These are phyloP conservation scores for Artibeus lituratus DNA, from an alignment of 2,797 vertebrate genomes.

Conservation along the genomic window DNA sequence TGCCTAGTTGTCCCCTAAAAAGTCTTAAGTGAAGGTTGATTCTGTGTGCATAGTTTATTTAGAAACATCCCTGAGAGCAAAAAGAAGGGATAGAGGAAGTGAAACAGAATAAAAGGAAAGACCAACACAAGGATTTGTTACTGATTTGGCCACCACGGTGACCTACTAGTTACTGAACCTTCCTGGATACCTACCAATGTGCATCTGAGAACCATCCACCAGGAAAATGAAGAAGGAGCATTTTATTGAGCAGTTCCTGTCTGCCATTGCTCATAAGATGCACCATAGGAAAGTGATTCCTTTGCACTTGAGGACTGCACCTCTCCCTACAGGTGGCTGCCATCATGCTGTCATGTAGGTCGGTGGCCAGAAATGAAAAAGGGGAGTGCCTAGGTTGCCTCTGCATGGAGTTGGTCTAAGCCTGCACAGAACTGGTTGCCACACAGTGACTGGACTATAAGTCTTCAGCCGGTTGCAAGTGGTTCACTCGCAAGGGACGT, in stretches of 20 bases:
- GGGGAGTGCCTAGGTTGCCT: rapidly evolving
- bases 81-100: neutral
- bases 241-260: neutral
- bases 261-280: neutral
- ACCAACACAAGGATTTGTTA: neutral
- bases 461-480: neutral
- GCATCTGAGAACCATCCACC: neutral
- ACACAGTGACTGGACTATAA: neutral
- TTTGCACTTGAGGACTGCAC: neutral
- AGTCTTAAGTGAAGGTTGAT: neutral
- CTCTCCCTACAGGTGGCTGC: neutral
- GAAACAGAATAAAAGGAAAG: neutral
- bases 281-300: neutral
- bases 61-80: neutral
- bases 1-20: neutral
- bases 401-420: neutral
- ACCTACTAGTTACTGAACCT: neutral
- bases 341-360: neutral
- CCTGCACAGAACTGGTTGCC: neutral
- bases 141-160: neutral
- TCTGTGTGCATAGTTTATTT: neutral
- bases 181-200: neutral
- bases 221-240: neutral
- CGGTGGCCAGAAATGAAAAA: neutral
- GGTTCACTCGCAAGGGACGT: neutral